Conservation (phyloP, 2,113 vertebrate genomes). For the Sminthopsis crassicaudata region DNA sequence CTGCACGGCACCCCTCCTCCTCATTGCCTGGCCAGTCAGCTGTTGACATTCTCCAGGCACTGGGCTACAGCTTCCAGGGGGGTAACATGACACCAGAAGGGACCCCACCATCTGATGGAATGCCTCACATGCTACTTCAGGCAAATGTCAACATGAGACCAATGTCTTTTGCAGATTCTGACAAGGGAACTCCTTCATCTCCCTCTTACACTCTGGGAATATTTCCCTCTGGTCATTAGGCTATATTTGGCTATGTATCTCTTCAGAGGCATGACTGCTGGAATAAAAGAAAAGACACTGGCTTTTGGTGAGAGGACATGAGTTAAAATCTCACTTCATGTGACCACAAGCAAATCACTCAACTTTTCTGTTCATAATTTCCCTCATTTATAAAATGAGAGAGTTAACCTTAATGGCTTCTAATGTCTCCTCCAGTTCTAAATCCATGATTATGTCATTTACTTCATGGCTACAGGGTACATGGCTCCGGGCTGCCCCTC, state of each 20-base stretch:
- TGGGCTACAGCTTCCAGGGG: background rate
- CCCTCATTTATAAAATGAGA: background rate
- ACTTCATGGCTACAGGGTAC: background rate
- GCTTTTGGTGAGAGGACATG: background rate
- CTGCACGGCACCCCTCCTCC: background rate
- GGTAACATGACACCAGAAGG: background rate
- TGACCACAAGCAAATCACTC: no score
- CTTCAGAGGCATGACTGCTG: background rate
- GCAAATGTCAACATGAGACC: background rate
- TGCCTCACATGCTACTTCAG: background rate
- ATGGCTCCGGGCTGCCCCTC: background rate
- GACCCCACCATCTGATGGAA: background rate
- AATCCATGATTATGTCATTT: background rate
- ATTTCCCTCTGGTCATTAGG: background rate
- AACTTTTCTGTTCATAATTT: background rate
- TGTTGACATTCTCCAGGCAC: background rate
- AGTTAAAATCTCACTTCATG: background rate
- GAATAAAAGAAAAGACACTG: background rate
- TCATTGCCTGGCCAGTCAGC: background rate
- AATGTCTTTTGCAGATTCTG: background rate
- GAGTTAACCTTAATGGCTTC: background rate
- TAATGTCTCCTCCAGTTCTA: background rate
- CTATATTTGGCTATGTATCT: background rate
- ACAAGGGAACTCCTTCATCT: background rate
- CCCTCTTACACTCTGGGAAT: background rate